These are phyloP conservation scores for Aphyosemion australe DNA, from an alignment of 2,113 vertebrate genomes.

Conservation along the genomic window DNA sequence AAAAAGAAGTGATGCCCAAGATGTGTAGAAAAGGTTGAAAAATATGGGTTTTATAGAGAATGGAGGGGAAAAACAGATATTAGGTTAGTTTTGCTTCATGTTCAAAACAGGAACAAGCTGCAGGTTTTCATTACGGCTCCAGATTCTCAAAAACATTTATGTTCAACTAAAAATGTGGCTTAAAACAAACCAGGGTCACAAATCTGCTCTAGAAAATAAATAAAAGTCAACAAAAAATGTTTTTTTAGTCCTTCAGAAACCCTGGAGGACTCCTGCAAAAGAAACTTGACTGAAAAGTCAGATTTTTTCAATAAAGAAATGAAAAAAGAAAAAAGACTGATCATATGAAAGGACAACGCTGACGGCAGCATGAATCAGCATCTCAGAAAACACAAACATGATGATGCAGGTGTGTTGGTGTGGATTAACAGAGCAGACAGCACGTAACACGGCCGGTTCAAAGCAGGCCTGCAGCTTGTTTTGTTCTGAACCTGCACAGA, in stretches of 20 bases:
- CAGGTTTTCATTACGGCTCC: conserved; percentile 21
- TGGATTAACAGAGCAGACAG: background rate
- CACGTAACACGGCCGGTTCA: background rate
- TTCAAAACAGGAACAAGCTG: conserved; percentile 63
- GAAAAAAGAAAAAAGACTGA: background rate
- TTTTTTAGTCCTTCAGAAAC: background rate
- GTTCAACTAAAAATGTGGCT: background rate
- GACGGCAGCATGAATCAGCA: background rate
- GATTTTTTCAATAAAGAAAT: background rate
- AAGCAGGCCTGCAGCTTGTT: conserved; percentile 52
- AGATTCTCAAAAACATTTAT: too few species aligned
- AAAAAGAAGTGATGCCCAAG: conserved; percentile 6
- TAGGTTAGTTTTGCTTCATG: conserved; percentile 46
- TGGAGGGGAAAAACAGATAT: conserved; percentile 35
- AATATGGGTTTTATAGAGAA: conserved; percentile 26
- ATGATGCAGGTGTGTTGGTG: background rate
- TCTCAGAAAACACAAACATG: background rate
- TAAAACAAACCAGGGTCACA: background rate
- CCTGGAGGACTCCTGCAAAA: background rate
- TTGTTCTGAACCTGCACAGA: conserved; percentile 36
- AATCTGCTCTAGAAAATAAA: background rate
- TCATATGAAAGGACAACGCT: too few species aligned
- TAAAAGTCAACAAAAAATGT: background rate
- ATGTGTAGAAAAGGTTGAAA: conserved; percentile 14
- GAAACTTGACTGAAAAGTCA: background rate